Evolutionary conservation across 2,113 vertebrate genomes (phyloP), one percentile per base, ranked within the genome.

Genomic region (Montifringilla adamsi): DNA sequence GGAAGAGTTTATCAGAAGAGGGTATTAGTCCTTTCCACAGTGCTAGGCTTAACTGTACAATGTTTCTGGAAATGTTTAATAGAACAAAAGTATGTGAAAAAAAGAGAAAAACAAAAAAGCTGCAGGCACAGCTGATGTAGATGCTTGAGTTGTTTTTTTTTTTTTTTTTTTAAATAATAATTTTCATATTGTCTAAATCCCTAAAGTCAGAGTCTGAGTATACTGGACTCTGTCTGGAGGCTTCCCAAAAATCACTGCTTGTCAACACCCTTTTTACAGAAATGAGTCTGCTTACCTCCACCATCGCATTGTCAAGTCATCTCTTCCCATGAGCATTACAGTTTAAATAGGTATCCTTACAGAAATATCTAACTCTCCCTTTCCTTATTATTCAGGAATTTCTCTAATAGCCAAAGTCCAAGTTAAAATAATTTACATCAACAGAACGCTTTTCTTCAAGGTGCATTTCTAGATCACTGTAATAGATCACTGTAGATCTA

Each of bases 171-270:
- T 87, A 79, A 94, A 94, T 97, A 97, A 96, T 86, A 15, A 78
- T 91, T 97, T 97, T 96, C 94, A 82, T 91, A 92, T 87, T 96
- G 91, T 52, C 58, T 90, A 92, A 97, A 94, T 97, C 95, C 95
- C 95, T 95, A 52, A 95, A 95, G 95, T 93, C 77, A 23, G 44
- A 79, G 92, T 93, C 94, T 93, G 49, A 79, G 60, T 79, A 66
- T 35, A 26, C 31, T 44, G 68, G 85, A 87, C 84, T 94, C 78
- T 63, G 70, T 86, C 92, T 97, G 96, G 91, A 96, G 53, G 39
- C n/a, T 78, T 90, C 94, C 95, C 94, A 96, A 97, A 93, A 97
- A 89, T 96, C 90, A 93, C 84, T 86, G 83, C 87, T 96, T 96
- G 87, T 96, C 95, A 95, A 92, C 88, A 90, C 69, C 16, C 50